Percentiles rank a stretch among this genome's conserved stretches.
Evolutionary conservation across 2,888 invertebrate species (phyloP).

Genomic region (Ophioninae sp.): DNA sequence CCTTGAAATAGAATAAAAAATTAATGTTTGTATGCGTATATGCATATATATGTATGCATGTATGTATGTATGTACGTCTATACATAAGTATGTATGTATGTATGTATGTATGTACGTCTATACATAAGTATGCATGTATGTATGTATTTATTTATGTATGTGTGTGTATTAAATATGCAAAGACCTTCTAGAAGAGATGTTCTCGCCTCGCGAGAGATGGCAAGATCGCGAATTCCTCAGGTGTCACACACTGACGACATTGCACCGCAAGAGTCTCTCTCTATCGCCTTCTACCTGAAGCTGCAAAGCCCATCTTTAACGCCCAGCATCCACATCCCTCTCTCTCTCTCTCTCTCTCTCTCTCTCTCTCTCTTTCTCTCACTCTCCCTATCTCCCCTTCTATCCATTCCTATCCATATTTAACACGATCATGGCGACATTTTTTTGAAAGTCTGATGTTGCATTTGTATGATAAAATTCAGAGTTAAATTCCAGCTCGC

Average conservation of each 20-base stretch:
- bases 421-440: not conserved
- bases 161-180: slow-evolving; percentile 31
- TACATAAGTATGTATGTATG: no score
- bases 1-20: no score
- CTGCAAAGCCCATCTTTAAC: slow-evolving; percentile 1
- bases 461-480: not conserved
- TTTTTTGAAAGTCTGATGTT: not conserved
- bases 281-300: slow-evolving; percentile 29
- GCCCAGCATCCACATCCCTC: slow-evolving; percentile 3
- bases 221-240: slow-evolving; percentile 57
- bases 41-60: no score
- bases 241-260: slow-evolving; percentile 54
- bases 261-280: slow-evolving; percentile 25
- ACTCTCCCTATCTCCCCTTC: no score
- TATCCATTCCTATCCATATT: not conserved
- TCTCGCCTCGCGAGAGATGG: slow-evolving; percentile 41
- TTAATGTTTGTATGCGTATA: no score
- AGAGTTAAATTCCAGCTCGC: not conserved
- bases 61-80: no score
- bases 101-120: no score
- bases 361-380: no score
- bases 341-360: not conserved
- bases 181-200: slow-evolving; percentile 46
- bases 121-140: no score
- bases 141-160: no score